Conservation (phyloP, 2,113 vertebrate species). For the Tragelaphus imberbis region DNA sequence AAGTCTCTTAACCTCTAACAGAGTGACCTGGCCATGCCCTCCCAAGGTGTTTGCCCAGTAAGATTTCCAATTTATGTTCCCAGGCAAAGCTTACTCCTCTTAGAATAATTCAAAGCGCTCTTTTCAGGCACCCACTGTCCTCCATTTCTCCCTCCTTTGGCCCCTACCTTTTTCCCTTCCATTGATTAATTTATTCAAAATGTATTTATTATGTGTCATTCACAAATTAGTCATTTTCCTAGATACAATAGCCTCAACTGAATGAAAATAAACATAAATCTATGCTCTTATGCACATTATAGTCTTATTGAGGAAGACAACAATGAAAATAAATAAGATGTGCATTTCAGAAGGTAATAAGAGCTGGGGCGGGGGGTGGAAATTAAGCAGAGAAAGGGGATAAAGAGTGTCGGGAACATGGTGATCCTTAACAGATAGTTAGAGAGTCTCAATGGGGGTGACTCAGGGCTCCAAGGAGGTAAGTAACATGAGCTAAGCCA, state of each 20-base stretch:
- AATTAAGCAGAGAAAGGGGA: neutral
- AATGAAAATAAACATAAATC: neutral
- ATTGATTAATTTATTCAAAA: neutral
- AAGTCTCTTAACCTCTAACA: neutral
- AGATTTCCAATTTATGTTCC: neutral
- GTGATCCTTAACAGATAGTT: neutral
- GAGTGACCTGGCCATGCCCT: neutral
- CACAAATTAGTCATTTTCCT: neutral
- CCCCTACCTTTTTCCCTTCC: neutral
- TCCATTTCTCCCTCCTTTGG: neutral
- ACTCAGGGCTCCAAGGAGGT: neutral
- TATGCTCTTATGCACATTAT: neutral
- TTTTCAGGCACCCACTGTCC: neutral
- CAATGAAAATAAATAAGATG: neutral
- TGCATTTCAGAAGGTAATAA: neutral
- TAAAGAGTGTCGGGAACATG: fast-evolving
- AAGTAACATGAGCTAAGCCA: fast-evolving
- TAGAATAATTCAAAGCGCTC: neutral
- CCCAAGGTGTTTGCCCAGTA: neutral
- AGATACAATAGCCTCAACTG: neutral
- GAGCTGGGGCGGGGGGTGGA: too few species aligned
- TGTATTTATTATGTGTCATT: neutral
- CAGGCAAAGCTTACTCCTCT: neutral
- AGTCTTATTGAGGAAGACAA: neutral
- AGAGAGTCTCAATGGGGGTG: neutral